A percentile compares a stretch with the other conserved stretches of the same genome.
These are phyloP conservation scores for Nesospiza acunhae DNA, from an alignment of 2,113 vertebrate species.

Conservation along the genomic window DNA sequence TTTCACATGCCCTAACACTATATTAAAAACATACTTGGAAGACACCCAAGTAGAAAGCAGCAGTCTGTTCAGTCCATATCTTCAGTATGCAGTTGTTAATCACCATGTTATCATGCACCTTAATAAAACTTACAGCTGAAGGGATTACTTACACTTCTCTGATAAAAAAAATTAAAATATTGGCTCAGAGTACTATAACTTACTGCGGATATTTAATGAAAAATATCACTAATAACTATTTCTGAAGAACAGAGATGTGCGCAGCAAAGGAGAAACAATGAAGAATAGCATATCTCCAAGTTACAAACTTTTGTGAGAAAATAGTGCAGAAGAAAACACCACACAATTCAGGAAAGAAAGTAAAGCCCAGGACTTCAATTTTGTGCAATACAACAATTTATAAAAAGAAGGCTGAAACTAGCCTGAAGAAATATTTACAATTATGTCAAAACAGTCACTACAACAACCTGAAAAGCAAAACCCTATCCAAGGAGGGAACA, in stretches of 20 bases:
- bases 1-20: background rate
- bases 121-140: background rate
- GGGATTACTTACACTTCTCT: background rate
- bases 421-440: background rate
- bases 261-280: background rate
- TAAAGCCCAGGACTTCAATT: background rate
- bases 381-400: background rate
- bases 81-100: background rate
- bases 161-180: background rate
- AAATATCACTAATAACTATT: background rate
- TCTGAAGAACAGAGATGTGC: background rate
- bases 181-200: background rate
- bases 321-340: background rate
- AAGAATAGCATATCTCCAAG: background rate
- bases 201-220: background rate
- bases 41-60: background rate
- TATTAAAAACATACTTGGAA: background rate
- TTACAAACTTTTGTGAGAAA: background rate
- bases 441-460: background rate
- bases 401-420: background rate
- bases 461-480: background rate
- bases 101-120: background rate
- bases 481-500: background rate
- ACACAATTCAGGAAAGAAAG: background rate
- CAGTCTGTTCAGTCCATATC: accelerated